Percentiles rank a stretch among this genome's conserved stretches.
phyloP scores from a whole-genome alignment of 2,888 invertebrate genomes.

The Parnassius mnemosyne region DNA sequence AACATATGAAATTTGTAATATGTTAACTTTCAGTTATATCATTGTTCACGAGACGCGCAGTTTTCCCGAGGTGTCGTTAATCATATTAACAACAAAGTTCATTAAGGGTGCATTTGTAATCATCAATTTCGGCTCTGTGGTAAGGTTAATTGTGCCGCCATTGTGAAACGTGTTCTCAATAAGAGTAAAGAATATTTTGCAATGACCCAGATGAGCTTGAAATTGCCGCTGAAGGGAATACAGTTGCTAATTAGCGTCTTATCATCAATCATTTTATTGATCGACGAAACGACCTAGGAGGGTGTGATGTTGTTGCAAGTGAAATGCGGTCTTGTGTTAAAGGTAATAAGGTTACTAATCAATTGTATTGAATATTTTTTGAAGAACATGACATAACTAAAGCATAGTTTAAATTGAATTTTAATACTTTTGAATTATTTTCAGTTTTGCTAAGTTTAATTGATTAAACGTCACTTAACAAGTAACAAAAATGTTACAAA shows the following conservation, averaged over 20 bases:
- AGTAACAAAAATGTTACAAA: too few relatives aligned
- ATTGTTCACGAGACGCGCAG: constrained; percentile 33
- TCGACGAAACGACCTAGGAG: constrained; percentile 32
- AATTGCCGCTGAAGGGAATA: constrained; percentile 45
- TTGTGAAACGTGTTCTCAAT: constrained; percentile 39
- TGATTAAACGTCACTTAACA: too few relatives aligned
- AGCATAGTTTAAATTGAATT: constrained; percentile 3
- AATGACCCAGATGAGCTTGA: constrained; percentile 34
- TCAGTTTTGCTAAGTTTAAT: not conserved
- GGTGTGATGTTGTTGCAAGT: constrained; percentile 29
- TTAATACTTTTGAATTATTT: not conserved
- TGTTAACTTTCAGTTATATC: not conserved
- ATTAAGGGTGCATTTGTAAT: constrained; percentile 74
- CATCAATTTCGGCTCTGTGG: constrained; percentile 62
- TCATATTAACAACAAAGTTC: constrained; percentile 69
- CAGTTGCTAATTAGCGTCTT: constrained; percentile 63
- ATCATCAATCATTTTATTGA: constrained; percentile 61
- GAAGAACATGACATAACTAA: constrained; percentile 18
- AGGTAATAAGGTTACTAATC: constrained; percentile 26
- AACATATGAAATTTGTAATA: not conserved
- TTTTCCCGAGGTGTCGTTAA: constrained; percentile 60
- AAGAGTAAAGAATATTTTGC: constrained; percentile 46
- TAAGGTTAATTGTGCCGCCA: constrained; percentile 39
- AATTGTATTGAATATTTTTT: constrained; percentile 3
- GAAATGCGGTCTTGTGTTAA: constrained; percentile 25